Base-by-base conservation (phyloP, 2,888 invertebrate species). In the Acronicta leporina region DNA sequence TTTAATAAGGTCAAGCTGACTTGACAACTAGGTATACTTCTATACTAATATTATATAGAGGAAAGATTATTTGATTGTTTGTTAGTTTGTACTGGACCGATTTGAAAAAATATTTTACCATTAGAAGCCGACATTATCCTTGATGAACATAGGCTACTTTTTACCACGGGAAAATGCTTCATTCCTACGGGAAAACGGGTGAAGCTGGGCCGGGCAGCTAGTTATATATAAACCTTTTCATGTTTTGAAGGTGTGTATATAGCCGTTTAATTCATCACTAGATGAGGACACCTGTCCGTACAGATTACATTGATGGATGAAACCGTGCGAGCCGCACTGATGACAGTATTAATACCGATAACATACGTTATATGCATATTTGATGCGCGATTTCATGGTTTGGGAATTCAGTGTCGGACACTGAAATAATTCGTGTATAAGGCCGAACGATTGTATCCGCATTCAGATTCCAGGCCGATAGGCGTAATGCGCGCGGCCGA, bases 341-440 rank as follows among this genome's bases (percentile, higher is more conserved):
- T 57, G 61, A 63, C 59, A 63, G 46, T 57, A 63, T 70, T 78
- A 75, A 78, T 47, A 63, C 67, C 69, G 63, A 75, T 75, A 77
- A 68, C 63, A 64, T 68, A 69, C 66, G 73, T 75, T 79, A 79
- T 73, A 78, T 79, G 68, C 73, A 79, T 84, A 82, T 84, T 81
- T 80, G 79, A 82, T 82, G 74, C 55, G 69, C 75, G 82, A 86
- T 87, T 86, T 86, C 77, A 84, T 78, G 79, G 77, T 82, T 81
- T 80, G 77, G 79, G 71, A 79, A 84, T 87, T 84, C 75, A 66
- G 77, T 84, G 80, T 84, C 80, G 79, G 80, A 81, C 79, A 80
- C 67, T 73, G 81, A 83, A 83, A 89, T 90, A 87, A 90, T 88
- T 88, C 84, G 82, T 71, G 79, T 83, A 84, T 80, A 83, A 76